Percentiles rank a stretch among this genome's conserved stretches.
phyloP scores from a whole-genome alignment of 2,797 vertebrate species.

The Crocodylus rhombifer region DNA sequence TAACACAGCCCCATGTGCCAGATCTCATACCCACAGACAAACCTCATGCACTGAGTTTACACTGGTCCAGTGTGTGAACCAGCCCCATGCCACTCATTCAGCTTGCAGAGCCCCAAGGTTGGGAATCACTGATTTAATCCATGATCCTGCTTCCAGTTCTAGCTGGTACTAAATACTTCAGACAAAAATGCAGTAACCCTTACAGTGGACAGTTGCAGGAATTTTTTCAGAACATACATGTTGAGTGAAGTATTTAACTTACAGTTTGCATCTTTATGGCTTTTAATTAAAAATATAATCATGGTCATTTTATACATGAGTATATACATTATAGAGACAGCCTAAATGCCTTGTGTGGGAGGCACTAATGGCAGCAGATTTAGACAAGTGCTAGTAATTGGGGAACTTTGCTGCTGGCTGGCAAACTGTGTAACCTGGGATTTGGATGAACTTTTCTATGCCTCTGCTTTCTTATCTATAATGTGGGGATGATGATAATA shows the following conservation, averaged over 20 bases:
- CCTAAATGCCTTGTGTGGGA: neutral
- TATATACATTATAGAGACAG: neutral
- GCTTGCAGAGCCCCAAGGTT: too few relatives aligned
- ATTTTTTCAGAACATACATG: neutral
- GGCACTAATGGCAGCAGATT: neutral
- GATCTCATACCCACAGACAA: too few relatives aligned
- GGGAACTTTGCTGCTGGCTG: neutral
- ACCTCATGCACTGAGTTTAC: too few relatives aligned
- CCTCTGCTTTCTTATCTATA: neutral
- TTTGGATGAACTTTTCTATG: neutral
- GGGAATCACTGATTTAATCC: neutral
- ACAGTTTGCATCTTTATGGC: neutral
- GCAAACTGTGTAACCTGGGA: neutral
- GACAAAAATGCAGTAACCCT: neutral
- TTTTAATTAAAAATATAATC: neutral
- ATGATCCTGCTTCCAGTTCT: neutral
- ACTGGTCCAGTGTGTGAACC: too few relatives aligned
- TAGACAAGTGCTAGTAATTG: neutral
- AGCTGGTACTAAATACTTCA: conserved; percentile 9
- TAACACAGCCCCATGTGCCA: too few relatives aligned
- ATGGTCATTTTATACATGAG: neutral
- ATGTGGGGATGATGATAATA: neutral
- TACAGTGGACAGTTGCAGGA: neutral
- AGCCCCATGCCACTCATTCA: too few relatives aligned
- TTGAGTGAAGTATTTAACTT: neutral